Conservation (phyloP, 1,140 invertebrate species). For the Delia radicum region DNA sequence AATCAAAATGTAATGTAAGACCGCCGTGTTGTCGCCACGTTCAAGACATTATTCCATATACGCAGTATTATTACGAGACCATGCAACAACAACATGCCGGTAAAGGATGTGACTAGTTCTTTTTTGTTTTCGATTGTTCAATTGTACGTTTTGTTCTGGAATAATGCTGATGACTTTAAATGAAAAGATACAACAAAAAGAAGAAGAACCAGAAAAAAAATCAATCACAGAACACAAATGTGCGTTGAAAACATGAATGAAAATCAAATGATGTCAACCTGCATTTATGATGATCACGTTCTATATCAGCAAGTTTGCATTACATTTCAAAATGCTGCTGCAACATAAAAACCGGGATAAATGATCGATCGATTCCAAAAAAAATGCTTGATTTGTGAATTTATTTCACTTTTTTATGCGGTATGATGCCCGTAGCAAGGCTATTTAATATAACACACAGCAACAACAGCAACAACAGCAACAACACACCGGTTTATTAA, state of each 20-base stretch:
- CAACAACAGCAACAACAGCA: too few relatives aligned
- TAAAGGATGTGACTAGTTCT: conserved; percentile 24
- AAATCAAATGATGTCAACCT: conserved; percentile 15
- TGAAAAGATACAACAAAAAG: not conserved
- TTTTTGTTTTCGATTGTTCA: not conserved
- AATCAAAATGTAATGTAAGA: not conserved
- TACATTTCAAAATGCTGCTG: not conserved
- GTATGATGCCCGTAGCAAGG: not conserved
- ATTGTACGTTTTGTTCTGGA: not conserved
- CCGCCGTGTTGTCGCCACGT: conserved; percentile 17
- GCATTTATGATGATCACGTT: conserved; percentile 21
- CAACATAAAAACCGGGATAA: conserved; percentile 14
- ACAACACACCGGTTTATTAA: too few relatives aligned
- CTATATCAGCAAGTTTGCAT: not conserved
- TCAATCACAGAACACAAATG: conserved; percentile 19
- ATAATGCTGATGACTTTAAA: not conserved
- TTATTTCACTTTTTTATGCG: not conserved
- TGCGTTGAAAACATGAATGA: conserved; percentile 15
- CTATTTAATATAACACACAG: conserved; percentile 1
- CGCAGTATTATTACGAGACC: not conserved
- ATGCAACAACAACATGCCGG: not conserved
- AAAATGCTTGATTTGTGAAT: not conserved
- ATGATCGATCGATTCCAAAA: conserved; percentile 12
- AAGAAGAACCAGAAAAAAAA: not conserved
- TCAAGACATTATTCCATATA: conserved; percentile 4